These are phyloP conservation scores for Percopsis transmontana DNA, from an alignment of 2,113 vertebrate genomes.

Conservation along the genomic window DNA sequence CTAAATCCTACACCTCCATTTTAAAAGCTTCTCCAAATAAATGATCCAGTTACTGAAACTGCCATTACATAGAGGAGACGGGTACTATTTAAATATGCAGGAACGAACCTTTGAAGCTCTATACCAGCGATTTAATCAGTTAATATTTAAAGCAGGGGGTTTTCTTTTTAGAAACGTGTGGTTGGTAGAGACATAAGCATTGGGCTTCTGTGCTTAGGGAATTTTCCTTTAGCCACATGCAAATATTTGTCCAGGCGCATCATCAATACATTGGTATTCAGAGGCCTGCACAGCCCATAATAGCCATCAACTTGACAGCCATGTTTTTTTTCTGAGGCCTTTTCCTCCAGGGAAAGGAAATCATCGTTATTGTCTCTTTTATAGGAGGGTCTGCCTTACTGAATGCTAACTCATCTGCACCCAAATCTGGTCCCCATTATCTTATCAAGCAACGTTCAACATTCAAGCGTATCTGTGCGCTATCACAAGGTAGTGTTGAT, in stretches of 20 bases:
- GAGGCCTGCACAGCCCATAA: conserved; percentile 31
- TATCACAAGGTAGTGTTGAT: no score
- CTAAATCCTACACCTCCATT: neutral
- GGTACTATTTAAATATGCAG: conserved; percentile 62
- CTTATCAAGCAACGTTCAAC: conserved; percentile 31
- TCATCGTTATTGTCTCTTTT: conserved; percentile 58
- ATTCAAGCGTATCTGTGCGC: no score
- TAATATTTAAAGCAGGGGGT: conserved; percentile 72
- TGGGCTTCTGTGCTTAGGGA: conserved; percentile 27
- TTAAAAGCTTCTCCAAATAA: conserved; percentile 16
- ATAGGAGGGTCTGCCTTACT: conserved; percentile 40
- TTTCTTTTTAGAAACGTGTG: conserved; percentile 43
- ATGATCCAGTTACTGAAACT: conserved; percentile 41
- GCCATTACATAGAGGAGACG: conserved; percentile 39
- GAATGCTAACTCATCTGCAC: conserved; percentile 32
- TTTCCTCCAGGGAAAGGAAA: conserved; percentile 43
- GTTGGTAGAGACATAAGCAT: conserved; percentile 24
- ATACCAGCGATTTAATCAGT: conserved; percentile 62
- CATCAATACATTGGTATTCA: conserved; percentile 59
- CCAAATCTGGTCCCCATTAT: conserved; percentile 22
- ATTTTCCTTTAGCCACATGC: conserved; percentile 35
- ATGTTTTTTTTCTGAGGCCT: conserved; percentile 32
- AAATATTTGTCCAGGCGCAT: conserved; percentile 24
- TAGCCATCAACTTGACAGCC: conserved; percentile 48
- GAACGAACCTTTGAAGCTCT: conserved; percentile 67